A percentile compares a stretch with the other conserved stretches of the same genome.
These are phyloP conservation scores for Philotrypesis tridentata DNA, from an alignment of 1,140 invertebrate genomes.

Conservation along the genomic window DNA sequence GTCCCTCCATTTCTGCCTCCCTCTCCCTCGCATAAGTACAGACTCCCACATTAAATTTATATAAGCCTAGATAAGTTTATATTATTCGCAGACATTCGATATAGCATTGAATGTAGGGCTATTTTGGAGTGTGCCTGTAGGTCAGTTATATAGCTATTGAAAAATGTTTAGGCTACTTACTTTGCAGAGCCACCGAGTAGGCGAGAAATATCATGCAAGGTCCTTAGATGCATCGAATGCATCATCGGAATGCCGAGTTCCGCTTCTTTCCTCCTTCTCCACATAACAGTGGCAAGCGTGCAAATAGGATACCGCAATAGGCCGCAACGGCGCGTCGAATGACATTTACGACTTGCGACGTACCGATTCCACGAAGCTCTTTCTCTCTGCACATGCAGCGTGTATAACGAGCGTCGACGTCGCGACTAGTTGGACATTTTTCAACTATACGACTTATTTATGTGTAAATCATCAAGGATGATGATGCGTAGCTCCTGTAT, in stretches of 20 bases:
- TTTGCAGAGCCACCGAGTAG: too few relatives aligned
- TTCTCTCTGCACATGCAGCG: neutral
- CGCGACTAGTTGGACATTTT: constrained; percentile 30
- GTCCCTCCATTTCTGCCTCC: too few relatives aligned
- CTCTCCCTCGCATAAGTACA: too few relatives aligned
- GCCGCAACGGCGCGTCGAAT: constrained; percentile 11
- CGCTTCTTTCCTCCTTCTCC: neutral
- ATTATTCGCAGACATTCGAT: too few relatives aligned
- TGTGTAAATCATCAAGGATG: neutral
- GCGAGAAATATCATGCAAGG: too few relatives aligned
- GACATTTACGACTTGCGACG: constrained; percentile 45
- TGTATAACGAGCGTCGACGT: constrained; percentile 5
- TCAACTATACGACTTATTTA: constrained; percentile 22
- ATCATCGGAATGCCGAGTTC: constrained; percentile 23
- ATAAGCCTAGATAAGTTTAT: too few relatives aligned
- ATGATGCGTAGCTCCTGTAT: neutral
- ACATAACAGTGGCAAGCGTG: neutral
- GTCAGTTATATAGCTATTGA: too few relatives aligned
- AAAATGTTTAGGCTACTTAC: too few relatives aligned
- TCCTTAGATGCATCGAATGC: too few relatives aligned
- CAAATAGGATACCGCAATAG: constrained; percentile 8
- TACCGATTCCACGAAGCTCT: constrained; percentile 37
- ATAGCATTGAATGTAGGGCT: too few relatives aligned
- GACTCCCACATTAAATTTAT: too few relatives aligned
- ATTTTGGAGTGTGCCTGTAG: too few relatives aligned